These are phyloP conservation scores for Shinisaurus crocodilurus DNA, from an alignment of 2,113 vertebrate genomes.

Conservation along the genomic window DNA sequence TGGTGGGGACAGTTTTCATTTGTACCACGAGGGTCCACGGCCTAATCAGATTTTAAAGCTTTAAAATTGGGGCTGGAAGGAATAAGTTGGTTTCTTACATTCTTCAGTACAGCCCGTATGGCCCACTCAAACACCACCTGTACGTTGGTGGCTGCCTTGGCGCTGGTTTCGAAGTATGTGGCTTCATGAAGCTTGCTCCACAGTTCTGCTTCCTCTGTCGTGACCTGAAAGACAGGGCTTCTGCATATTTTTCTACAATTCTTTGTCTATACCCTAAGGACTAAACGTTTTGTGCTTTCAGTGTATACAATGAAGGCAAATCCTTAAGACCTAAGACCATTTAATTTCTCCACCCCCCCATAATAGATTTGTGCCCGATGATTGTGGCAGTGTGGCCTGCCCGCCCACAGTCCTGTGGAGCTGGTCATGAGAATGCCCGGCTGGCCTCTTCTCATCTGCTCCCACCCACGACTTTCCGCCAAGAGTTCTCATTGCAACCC, in stretches of 20 bases:
- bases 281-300: not conserved
- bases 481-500: not conserved
- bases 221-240: conserved; percentile 5
- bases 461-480: not conserved
- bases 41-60: not conserved
- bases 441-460: not conserved
- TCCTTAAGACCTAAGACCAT: not conserved
- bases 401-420: not conserved
- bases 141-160: conserved; percentile 17
- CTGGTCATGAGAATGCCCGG: no score
- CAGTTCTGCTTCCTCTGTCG: conserved; percentile 17
- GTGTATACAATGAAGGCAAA: not conserved
- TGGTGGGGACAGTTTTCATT: not conserved
- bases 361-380: not conserved
- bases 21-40: not conserved
- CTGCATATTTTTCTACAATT: no score
- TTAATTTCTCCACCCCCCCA: not conserved
- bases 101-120: conserved; percentile 7
- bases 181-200: conserved; percentile 33
- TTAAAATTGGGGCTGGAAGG: not conserved
- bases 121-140: conserved; percentile 31
- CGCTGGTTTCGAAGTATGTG: conserved; percentile 24
- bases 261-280: not conserved
- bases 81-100: not conserved
- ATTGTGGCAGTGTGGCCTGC: not conserved